Base-by-base conservation (phyloP, 2,113 vertebrate genomes). In the Hassar affinis region DNA sequence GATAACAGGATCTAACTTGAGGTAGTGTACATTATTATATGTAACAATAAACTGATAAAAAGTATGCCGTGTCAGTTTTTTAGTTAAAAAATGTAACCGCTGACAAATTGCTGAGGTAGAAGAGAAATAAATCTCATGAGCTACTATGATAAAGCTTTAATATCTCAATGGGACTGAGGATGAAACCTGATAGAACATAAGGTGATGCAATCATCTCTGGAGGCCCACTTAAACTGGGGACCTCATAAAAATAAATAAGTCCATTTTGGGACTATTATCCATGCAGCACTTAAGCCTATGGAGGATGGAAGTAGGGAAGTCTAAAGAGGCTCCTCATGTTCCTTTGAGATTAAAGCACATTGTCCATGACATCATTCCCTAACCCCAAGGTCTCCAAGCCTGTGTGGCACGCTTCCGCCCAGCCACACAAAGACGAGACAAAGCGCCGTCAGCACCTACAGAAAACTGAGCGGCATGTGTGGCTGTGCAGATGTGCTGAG, bases 311-410 rank as follows among this genome's bases (percentile, higher is more conserved):
- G 35, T 18, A 38, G 10, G 64, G 51, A 81, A 56, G 49, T 18
- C 49, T 56, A 72, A 68, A 27, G 33, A 75, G 71, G 30, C 71
- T 62, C 33, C n/a, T 64, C 56, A 47, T 20, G 42, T 25, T 75
- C 71, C 57, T 76, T 25, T 17, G 45, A 49, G 69, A 75, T 49
- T 62, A 61, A 59, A 61, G 69, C 4, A 35, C 52, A 75, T 61
- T 61, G 69, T 82, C n/a, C 3, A 52, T 77, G 57, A 83, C 30
- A 35, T 54, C 81, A 83, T 62, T 42, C 27, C 42, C 1, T 42
- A 61, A 61, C 27, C 71, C 42, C 2, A 6, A 76, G 45, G 57
- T 75, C 38, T 82, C 30, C 4, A 22, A 22, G 56, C 17, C 15
- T 42, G 18, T 10, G 27, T 15, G 42, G 71, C 20, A 82, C 11